Evolutionary conservation across 2,888 invertebrate species (phyloP).

Genomic region (Ophraella communa): DNA sequence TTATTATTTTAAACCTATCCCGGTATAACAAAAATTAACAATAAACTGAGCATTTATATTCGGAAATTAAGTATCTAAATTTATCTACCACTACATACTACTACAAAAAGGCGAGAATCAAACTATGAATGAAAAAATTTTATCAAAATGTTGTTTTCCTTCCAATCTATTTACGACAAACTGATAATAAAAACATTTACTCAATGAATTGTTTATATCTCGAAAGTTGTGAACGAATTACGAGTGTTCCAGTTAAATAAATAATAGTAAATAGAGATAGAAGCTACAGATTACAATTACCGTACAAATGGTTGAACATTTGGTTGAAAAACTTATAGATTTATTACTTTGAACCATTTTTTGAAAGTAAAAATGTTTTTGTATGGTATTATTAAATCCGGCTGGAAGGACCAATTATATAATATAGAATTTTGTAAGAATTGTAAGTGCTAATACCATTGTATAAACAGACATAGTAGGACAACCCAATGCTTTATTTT

Average conservation of each 20-base stretch:
- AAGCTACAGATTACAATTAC: background rate
- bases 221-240: conserved; percentile 5
- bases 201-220: conserved; percentile 3
- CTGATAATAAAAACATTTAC: conserved; percentile 13
- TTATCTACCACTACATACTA: conserved; percentile 3
- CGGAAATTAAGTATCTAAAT: background rate
- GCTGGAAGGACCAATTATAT: too few species aligned
- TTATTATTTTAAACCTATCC: background rate
- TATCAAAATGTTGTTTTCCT: conserved; percentile 8
- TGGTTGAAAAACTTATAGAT: too few species aligned
- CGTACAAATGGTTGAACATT: background rate
- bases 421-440: too few species aligned
- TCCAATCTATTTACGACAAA: background rate
- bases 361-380: too few species aligned
- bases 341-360: too few species aligned
- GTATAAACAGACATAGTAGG: too few species aligned
- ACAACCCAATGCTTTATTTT: too few species aligned
- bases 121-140: conserved; percentile 14
- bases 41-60: too few species aligned
- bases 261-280: conserved; percentile 1
- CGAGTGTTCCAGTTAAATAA: background rate
- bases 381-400: too few species aligned
- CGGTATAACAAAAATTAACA: background rate
- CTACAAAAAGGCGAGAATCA: too few species aligned
- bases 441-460: too few species aligned